Evolutionary conservation across 2,797 vertebrate species (phyloP).

Genomic region (Pogoniulus pusillus): DNA sequence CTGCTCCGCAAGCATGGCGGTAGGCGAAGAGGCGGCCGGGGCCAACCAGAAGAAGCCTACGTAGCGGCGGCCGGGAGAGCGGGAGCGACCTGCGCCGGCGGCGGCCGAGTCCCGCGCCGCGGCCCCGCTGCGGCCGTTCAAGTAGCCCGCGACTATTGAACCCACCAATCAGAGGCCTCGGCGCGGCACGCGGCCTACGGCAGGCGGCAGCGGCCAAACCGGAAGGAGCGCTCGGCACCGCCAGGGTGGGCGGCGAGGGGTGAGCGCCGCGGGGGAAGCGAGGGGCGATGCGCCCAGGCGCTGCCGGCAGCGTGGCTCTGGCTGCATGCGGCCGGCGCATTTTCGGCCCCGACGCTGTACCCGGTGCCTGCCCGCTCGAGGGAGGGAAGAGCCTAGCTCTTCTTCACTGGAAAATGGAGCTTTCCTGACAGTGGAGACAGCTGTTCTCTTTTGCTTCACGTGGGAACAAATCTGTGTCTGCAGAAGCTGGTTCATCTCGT

Average conservation of each 20-base stretch:
- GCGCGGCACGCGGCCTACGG: background rate
- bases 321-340: background rate
- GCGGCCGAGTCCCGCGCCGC: background rate
- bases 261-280: background rate
- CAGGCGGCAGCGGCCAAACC: background rate
- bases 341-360: background rate
- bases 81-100: background rate
- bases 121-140: constrained; percentile 82
- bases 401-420: background rate
- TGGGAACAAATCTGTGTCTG: background rate
- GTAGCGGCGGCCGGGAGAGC: too few species aligned
- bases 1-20: background rate
- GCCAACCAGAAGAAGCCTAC: too few species aligned
- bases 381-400: background rate
- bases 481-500: background rate
- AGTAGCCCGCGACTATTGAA: constrained; percentile 99
- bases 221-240: accelerated
- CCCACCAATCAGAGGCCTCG: constrained; percentile 79
- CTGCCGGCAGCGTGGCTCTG: background rate
- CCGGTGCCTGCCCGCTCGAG: too few species aligned
- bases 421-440: too few species aligned
- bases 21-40: background rate
- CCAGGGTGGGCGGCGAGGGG: background rate
- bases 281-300: background rate
- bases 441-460: background rate